phyloP scores from a whole-genome alignment of 2,113 vertebrate species.

The Lathamus discolor region DNA sequence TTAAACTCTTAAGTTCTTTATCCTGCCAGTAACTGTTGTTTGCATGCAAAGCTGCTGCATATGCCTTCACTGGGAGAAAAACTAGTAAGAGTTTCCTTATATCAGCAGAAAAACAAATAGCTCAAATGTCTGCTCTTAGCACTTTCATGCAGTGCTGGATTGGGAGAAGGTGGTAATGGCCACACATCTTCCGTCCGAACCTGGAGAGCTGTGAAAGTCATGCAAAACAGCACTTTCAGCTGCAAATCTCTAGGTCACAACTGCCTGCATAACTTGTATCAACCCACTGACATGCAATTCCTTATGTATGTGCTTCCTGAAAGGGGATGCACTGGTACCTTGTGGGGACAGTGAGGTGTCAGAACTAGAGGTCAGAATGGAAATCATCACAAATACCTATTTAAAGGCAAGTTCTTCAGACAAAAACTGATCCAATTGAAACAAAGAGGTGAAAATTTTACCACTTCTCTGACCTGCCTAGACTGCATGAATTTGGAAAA shows the following conservation, averaged over 20 bases:
- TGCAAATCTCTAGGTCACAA: not conserved
- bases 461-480: not conserved
- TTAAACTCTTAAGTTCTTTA: conserved; percentile 26
- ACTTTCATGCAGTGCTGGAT: not conserved
- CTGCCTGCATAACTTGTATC: not conserved
- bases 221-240: not conserved
- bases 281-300: not conserved
- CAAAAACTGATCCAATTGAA: not conserved
- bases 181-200: not conserved
- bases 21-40: conserved; percentile 44
- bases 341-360: not conserved
- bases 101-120: conserved; percentile 42
- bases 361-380: not conserved
- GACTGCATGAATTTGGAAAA: not conserved
- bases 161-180: not conserved
- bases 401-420: not conserved
- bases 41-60: conserved; percentile 55
- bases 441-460: not conserved
- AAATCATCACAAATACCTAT: not conserved
- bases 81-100: conserved; percentile 44
- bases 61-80: conserved; percentile 33
- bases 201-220: not conserved
- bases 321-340: not conserved
- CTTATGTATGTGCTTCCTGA: not conserved
- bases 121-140: not conserved